These are phyloP conservation scores for Pollenia angustigena DNA, from an alignment of 2,888 invertebrate species.

Conservation along the genomic window DNA sequence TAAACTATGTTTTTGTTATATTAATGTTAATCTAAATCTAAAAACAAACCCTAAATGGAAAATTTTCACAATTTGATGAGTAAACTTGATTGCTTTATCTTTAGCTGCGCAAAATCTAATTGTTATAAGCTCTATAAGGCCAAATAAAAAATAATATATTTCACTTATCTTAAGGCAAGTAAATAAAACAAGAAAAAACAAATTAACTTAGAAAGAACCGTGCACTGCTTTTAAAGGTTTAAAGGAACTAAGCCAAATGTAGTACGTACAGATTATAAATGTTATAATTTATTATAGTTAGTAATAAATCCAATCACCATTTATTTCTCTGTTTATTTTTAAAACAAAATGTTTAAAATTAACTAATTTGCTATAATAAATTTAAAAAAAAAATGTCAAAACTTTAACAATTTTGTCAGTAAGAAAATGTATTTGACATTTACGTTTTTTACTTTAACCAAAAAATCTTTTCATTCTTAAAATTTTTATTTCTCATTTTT, in stretches of 20 bases:
- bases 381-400: not conserved
- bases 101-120: not conserved
- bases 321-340: not conserved
- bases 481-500: conserved; percentile 2
- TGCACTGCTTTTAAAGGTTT: not conserved
- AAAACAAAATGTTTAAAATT: conserved; percentile 7
- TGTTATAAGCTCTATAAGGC: conserved; percentile 5
- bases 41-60: conserved; percentile 21
- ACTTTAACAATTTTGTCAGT: no score
- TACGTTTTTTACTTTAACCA: not conserved
- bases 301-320: not conserved
- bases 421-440: no score
- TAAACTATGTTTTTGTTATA: not conserved
- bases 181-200: conserved; percentile 3
- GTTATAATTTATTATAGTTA: conserved; percentile 15
- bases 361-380: conserved; percentile 59
- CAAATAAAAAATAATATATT: not conserved
- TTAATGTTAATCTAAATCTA: not conserved
- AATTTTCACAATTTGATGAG: conserved; percentile 5
- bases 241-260: not conserved
- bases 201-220: not conserved
- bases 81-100: conserved; percentile 13
- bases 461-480: not conserved
- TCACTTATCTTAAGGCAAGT: not conserved
- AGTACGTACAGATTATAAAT: not conserved